Evolutionary conservation across 2,888 invertebrate genomes (phyloP), one percentile per base, ranked within the genome.

Genomic region (Pristionchus maxplancki): DNA sequence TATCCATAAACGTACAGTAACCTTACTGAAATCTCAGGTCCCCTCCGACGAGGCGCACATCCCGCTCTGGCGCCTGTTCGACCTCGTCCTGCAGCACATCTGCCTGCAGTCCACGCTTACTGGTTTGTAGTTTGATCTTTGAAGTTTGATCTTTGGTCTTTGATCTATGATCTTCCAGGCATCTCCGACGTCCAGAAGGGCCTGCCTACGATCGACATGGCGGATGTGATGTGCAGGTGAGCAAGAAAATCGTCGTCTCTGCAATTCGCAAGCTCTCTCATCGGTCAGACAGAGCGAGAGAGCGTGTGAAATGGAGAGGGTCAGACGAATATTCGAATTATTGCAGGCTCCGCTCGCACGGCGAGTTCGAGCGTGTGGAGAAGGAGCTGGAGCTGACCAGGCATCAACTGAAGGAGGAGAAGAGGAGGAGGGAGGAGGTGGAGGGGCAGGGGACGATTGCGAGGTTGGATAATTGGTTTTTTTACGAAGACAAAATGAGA

Each of bases 51-150:
- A 97, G 95, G 97, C 97, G 91, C 96, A 97, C 95, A 97, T 97
- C 0, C 97, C 98, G 94, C 97, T 98, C 95, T 99, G 98, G 98
- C 95, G 98, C 58, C 96, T 99, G 88, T 96, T 98, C 94, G 98
- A 98, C 95, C 96, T 98, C 90, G 97, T 99, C 89, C 97, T 97
- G 34, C 98, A 99, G 95, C 98, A 99, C 95, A 96, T 98, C 48
- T 97, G 97, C 82, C 95, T 98, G 84, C 98, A 98, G 95, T 97
- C 96, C 15, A 96, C 97, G 93, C 95, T 89, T 8, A 87, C 48
- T 24, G 87, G 85, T 53, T 31, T 53, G 40, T 44, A 84, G 50
- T 53, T 82, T 31, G 13, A 9, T 9, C 2, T 50, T 31, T 53
- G 82, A 82, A 34, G 15, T 34, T 82, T 31, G 31, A 31, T 34